phyloP scores from a whole-genome alignment of 1,140 invertebrate species.

The Vanessa tameamea region DNA sequence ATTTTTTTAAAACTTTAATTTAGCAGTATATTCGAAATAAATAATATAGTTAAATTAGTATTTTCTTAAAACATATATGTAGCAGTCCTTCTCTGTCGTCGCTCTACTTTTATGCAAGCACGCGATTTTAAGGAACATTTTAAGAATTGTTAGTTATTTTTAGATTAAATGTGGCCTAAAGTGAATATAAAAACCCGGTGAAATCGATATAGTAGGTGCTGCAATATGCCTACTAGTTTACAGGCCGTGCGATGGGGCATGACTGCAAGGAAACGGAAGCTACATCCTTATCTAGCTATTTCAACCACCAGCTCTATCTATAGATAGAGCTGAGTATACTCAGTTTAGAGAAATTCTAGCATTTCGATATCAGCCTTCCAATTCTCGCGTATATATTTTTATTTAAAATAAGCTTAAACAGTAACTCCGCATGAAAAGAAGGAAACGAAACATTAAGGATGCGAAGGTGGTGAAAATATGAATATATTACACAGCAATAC shows the following conservation, averaged over 20 bases:
- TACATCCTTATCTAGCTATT: constrained; percentile 35
- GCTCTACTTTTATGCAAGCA: not conserved
- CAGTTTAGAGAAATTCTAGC: not conserved
- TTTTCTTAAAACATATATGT: no score
- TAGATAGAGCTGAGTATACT: no score
- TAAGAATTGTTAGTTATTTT: constrained; percentile 13
- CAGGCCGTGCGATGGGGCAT: constrained; percentile 27
- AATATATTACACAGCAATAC: constrained; percentile 75
- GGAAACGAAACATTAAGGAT: constrained; percentile 72
- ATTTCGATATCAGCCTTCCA: not conserved
- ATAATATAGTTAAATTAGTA: no score
- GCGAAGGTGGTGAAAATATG: constrained; percentile 77
- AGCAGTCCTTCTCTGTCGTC: no score
- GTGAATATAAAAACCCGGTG: constrained; percentile 28
- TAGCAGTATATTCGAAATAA: no score
- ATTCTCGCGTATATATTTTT: not conserved
- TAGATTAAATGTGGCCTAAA: constrained; percentile 23
- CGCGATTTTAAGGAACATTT: not conserved
- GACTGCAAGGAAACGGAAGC: constrained; percentile 33
- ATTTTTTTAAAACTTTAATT: no score
- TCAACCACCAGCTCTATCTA: constrained; percentile 23
- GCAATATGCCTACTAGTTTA: constrained; percentile 34
- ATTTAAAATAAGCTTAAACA: not conserved
- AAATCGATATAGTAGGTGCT: constrained; percentile 30
- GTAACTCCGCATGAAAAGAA: constrained; percentile 33